These are phyloP conservation scores for Muscidifurax raptorellus DNA, from an alignment of 1,140 invertebrate species.

Conservation along the genomic window DNA sequence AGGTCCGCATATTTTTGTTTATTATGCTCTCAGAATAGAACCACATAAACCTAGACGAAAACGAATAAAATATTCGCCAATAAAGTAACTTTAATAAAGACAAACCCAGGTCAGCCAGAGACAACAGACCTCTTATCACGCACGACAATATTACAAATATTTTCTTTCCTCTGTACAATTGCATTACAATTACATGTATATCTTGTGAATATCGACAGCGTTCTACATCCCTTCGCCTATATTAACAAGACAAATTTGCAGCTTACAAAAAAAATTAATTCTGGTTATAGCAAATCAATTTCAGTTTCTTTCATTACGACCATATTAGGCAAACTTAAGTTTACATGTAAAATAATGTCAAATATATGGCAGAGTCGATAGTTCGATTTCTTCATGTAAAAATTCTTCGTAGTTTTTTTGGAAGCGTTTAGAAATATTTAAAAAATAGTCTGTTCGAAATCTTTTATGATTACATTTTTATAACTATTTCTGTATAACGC, in stretches of 20 bases:
- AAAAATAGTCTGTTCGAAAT: not conserved
- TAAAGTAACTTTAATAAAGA: slow-evolving; percentile 2
- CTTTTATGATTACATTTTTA: not conserved
- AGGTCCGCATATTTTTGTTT: not conserved
- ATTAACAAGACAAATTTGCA: not conserved
- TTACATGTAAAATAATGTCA: not conserved
- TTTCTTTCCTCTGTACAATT: slow-evolving; percentile 38
- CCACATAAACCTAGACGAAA: not conserved
- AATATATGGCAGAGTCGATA: slow-evolving; percentile 9
- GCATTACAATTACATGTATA: slow-evolving; percentile 11
- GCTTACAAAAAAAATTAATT: not conserved
- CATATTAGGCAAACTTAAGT: not conserved
- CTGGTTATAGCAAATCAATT: not conserved
- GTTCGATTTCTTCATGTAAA: not conserved
- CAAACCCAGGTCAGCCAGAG: slow-evolving; percentile 4
- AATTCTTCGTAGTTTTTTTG: not conserved
- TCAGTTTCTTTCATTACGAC: not conserved
- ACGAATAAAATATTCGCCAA: slow-evolving; percentile 38
- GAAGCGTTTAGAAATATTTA: not conserved
- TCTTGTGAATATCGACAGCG: not conserved
- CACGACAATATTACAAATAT: slow-evolving; percentile 46
- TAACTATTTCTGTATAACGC: not conserved
- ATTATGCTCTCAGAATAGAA: not conserved
- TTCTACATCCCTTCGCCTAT: not conserved
- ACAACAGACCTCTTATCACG: slow-evolving; percentile 28